phyloP scores from a whole-genome alignment of 37 sponge, comb jelly and placozoan genomes.

The Amphimedon queenslandica region DNA sequence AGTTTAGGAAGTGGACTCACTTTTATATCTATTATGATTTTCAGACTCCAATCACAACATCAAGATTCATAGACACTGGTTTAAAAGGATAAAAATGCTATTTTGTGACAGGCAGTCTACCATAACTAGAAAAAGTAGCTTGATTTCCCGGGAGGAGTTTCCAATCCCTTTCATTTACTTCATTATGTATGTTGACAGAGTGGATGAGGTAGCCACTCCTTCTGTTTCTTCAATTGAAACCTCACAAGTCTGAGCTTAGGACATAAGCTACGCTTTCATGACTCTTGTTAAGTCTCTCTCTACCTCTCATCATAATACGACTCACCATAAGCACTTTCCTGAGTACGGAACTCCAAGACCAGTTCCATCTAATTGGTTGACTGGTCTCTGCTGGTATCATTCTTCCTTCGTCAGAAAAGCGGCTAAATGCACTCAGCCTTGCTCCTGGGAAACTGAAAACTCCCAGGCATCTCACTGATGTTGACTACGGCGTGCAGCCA shows the following conservation, averaged over 20 bases:
- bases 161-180: too few species aligned
- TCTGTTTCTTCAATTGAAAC: not conserved
- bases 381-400: slow-evolving; percentile 47
- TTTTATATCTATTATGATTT: too few species aligned
- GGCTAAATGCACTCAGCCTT: slow-evolving; percentile 41
- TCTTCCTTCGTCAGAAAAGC: slow-evolving; percentile 27
- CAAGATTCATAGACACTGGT: too few species aligned
- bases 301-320: not conserved
- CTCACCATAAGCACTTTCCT: not conserved
- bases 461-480: slow-evolving; percentile 41
- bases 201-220: slow-evolving; percentile 14
- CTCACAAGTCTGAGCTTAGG: not conserved
- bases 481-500: slow-evolving; percentile 47
- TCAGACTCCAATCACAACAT: too few species aligned
- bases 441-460: slow-evolving; percentile 41
- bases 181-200: slow-evolving; percentile 13
- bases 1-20: too few species aligned
- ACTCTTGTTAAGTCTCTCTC: not conserved
- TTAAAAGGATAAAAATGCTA: too few species aligned
- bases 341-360: not conserved
- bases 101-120: too few species aligned
- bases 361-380: too few species aligned
- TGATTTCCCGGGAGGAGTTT: too few species aligned
- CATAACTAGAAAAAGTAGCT: too few species aligned
- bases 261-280: not conserved